Evolutionary conservation across 1,140 invertebrate species (phyloP).

Genomic region (Penaeus vannamei): DNA sequence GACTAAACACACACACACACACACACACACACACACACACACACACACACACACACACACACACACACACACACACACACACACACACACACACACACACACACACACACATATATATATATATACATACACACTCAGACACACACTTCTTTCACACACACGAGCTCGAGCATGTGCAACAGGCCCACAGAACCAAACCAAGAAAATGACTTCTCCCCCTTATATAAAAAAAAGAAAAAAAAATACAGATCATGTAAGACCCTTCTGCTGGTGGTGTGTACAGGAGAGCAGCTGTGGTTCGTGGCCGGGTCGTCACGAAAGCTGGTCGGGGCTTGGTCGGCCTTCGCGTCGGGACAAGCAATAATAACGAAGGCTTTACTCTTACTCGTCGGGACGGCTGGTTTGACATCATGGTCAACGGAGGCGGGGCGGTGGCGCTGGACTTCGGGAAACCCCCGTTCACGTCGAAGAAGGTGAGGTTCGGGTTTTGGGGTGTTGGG

Average conservation of each 20-base stretch:
- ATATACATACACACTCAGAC: too few relatives aligned
- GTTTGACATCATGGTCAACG: slow-evolving; percentile 98
- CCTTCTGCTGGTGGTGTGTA: slow-evolving; percentile 72
- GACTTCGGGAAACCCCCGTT: slow-evolving; percentile 95
- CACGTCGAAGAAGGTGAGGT: slow-evolving; percentile 80
- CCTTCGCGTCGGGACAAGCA: slow-evolving; percentile 86
- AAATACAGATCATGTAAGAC: neutral
- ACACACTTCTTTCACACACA: too few relatives aligned
- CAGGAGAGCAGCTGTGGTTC: slow-evolving; percentile 95
- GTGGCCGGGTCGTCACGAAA: slow-evolving; percentile 91
- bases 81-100: too few relatives aligned
- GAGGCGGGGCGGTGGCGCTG: slow-evolving; percentile 93
- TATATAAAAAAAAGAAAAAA: too few relatives aligned
- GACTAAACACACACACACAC: too few relatives aligned
- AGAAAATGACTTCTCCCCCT: too few relatives aligned
- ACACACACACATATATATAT: too few relatives aligned
- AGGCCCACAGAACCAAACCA: too few relatives aligned
- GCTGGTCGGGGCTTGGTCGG: slow-evolving; percentile 94
- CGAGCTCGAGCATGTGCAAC: too few relatives aligned
- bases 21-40: neutral
- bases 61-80: too few relatives aligned
- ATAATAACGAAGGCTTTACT: slow-evolving; percentile 87
- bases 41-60: neutral
- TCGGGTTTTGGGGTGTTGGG: neutral
- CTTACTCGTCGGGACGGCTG: slow-evolving; percentile 87